These are phyloP conservation scores for Drosophila seclusa DNA, from an alignment of 2,888 invertebrate species.

Conservation along the genomic window DNA sequence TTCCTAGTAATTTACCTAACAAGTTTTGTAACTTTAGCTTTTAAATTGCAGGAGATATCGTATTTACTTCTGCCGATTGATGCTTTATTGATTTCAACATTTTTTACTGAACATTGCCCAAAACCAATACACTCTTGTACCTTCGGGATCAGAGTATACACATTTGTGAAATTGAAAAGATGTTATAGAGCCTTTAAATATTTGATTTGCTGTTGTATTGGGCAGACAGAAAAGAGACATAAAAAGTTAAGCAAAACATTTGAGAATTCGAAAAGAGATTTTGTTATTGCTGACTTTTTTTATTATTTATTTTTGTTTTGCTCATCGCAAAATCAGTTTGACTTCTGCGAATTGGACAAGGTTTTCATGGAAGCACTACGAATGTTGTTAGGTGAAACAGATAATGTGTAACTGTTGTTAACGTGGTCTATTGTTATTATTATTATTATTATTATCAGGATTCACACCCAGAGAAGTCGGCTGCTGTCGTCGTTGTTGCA, in stretches of 20 bases:
- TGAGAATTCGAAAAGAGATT: not conserved
- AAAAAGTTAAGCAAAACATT: not conserved
- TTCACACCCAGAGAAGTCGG: not conserved
- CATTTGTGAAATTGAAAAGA: not conserved
- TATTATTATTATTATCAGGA: not conserved
- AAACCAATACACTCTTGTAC: not conserved
- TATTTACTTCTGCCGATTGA: not conserved
- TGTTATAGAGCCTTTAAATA: not conserved
- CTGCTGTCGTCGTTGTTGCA: slow-evolving; percentile 6
- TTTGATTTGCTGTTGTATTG: not conserved
- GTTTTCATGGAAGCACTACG: slow-evolving; percentile 6
- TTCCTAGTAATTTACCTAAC: not conserved
- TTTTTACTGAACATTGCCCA: not conserved
- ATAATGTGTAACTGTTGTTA: slow-evolving; percentile 36
- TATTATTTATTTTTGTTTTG: slow-evolving; percentile 14
- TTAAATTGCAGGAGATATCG: not conserved
- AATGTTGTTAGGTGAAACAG: slow-evolving; percentile 1
- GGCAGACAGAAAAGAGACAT: not conserved
- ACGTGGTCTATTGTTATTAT: not conserved
- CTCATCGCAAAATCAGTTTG: slow-evolving; percentile 1
- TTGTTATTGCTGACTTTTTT: not conserved
- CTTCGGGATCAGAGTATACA: not conserved
- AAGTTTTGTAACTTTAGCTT: not conserved
- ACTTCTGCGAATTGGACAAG: slow-evolving; percentile 1
- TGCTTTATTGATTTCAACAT: too few species aligned